phyloP scores from a whole-genome alignment of 2,888 invertebrate species.

The Limnephilus auricula region DNA sequence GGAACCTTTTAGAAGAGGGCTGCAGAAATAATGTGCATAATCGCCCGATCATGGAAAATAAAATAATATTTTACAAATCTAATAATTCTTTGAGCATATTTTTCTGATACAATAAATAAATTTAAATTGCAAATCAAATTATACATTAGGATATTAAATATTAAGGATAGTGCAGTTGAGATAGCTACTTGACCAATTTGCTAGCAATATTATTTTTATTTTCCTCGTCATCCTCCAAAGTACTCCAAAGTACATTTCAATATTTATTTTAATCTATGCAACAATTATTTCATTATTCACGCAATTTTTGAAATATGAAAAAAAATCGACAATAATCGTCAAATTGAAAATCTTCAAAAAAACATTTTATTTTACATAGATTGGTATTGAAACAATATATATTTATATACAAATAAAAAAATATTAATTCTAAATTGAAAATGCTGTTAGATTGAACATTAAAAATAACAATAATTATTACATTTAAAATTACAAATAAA shows the following conservation, averaged over 20 bases:
- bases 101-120: background rate
- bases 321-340: background rate
- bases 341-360: background rate
- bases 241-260: background rate
- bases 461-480: background rate
- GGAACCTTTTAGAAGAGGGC: too few species aligned
- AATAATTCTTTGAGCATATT: background rate
- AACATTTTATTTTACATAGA: background rate
- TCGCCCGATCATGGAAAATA: background rate
- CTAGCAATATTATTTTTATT: background rate
- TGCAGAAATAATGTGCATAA: too few species aligned
- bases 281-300: background rate
- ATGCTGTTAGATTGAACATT: background rate
- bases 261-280: background rate
- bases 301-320: background rate
- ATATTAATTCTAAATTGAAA: background rate
- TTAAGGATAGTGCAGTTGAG: background rate
- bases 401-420: background rate
- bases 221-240: background rate
- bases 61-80: background rate
- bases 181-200: background rate
- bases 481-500: background rate
- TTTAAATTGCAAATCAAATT: background rate
- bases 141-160: background rate
- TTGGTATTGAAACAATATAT: background rate